A percentile compares a stretch with the other conserved stretches of the same genome.
These are phyloP conservation scores for Paradoxurus hermaphroditus DNA, from an alignment of 2,113 vertebrate species.

Conservation along the genomic window DNA sequence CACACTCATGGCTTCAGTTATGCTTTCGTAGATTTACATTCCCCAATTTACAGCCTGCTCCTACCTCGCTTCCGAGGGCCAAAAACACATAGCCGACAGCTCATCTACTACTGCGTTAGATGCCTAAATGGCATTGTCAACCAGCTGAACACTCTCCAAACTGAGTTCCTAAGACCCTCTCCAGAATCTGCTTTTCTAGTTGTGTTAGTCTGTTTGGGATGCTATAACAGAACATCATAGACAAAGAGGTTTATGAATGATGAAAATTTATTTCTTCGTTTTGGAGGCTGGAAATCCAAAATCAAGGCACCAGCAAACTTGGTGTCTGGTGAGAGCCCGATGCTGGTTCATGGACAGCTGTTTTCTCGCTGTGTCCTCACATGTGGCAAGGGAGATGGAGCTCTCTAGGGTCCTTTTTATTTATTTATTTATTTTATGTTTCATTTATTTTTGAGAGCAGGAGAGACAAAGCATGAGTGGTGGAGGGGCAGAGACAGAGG, in stretches of 20 bases:
- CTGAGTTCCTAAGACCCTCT: background rate
- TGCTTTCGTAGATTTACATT: background rate
- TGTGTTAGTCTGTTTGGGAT: background rate
- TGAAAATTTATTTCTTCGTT: background rate
- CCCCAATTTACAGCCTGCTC: background rate
- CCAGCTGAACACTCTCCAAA: background rate
- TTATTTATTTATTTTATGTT: background rate
- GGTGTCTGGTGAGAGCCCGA: background rate
- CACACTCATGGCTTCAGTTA: background rate
- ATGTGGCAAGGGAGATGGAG: background rate
- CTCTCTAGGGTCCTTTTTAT: background rate
- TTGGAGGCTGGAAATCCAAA: background rate
- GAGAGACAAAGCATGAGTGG: too few species aligned
- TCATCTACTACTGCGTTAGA: background rate
- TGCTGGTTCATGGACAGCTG: background rate
- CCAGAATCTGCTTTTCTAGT: background rate
- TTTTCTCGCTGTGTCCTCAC: background rate
- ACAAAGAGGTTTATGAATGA: background rate
- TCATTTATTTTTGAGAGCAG: too few species aligned
- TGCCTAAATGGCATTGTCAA: too few species aligned
- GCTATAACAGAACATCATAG: background rate
- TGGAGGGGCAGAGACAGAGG: too few species aligned
- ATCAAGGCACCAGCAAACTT: background rate
- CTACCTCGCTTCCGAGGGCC: background rate
- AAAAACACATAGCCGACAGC: too few species aligned